Base-by-base conservation (phyloP, 2,797 vertebrate genomes). In the Scyliorhinus canicula region DNA sequence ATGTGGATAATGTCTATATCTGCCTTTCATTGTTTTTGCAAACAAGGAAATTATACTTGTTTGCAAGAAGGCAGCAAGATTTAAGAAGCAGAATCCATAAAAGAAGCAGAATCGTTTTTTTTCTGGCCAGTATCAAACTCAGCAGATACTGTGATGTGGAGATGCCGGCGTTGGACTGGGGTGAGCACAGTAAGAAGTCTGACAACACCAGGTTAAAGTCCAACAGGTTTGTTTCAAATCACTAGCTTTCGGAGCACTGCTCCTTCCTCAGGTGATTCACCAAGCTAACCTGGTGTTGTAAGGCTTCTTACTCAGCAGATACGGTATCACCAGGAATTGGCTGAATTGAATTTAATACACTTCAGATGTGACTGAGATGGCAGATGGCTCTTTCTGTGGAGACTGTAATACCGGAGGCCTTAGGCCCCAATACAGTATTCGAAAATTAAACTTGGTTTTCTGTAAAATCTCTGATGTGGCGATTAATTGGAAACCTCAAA, bases 401-500 rank as follows among this genome's bases (percentile, higher is more conserved):
- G n/a, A 91, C 26, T 55, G 52, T 31, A 52, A 12, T 57, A 1
- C 7, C 60, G 63, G 60, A 47, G n/a, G 67, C 24, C 40, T 65
- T 26, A 21, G 47, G 19, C 57, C n/a, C 7, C 60, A 82, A 24
- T 24, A 24, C 44, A 60, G 35, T 60, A n/a, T 16, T 60, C 60
- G 35, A 90, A 60, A 57, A 16, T 60, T 57, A 0, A 0, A 52
- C 60, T 95, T 47, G 47, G n/a, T 55, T 44, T 95, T 95, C 95
- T 95, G 96, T 95, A 96, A 91, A 96, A 96, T 79, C 95, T 96
- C 95, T 96, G 79, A 96, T 86, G 95, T 95, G 79, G 86, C 95
- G 95, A 95, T 93, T 44, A 93, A 93, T 28, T 93, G 95, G 95
- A 95, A 96, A 96, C 95, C 95, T 96, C 95, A 96, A 96, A 95